Percentiles rank a stretch among this genome's conserved stretches.
phyloP scores from a whole-genome alignment of 2,113 vertebrate genomes.

The Narcine bancroftii region DNA sequence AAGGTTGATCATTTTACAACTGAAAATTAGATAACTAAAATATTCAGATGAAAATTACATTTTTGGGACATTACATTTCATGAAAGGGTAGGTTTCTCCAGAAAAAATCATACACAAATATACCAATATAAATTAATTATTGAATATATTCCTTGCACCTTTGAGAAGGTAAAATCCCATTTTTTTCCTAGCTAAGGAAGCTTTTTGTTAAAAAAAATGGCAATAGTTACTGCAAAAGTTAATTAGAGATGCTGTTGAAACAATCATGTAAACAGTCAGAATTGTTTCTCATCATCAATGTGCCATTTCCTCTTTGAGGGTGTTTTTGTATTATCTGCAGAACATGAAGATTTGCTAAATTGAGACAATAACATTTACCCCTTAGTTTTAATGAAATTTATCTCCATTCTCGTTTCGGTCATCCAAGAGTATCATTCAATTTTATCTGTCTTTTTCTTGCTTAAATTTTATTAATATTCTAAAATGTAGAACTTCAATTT shows the following conservation, averaged over 20 bases:
- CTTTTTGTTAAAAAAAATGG: background rate
- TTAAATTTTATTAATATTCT: background rate
- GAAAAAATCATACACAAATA: background rate
- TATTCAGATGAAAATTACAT: background rate
- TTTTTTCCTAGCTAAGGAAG: background rate
- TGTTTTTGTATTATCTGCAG: background rate
- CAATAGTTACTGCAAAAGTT: background rate
- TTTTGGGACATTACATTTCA: background rate
- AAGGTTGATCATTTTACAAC: background rate
- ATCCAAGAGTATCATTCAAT: background rate
- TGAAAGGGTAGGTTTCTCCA: background rate
- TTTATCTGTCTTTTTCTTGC: background rate
- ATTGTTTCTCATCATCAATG: background rate
- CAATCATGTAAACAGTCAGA: background rate
- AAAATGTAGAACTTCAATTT: background rate
- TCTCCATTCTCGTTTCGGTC: background rate
- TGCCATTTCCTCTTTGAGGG: background rate
- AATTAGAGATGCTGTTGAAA: background rate
- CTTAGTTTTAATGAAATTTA: background rate
- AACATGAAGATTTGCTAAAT: background rate
- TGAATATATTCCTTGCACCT: background rate
- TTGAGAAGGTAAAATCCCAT: background rate
- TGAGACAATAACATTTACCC: background rate
- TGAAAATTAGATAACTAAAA: background rate
- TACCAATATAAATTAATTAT: background rate